phyloP scores from a whole-genome alignment of 1,140 invertebrate genomes.

The Drosophila oshimai region DNA sequence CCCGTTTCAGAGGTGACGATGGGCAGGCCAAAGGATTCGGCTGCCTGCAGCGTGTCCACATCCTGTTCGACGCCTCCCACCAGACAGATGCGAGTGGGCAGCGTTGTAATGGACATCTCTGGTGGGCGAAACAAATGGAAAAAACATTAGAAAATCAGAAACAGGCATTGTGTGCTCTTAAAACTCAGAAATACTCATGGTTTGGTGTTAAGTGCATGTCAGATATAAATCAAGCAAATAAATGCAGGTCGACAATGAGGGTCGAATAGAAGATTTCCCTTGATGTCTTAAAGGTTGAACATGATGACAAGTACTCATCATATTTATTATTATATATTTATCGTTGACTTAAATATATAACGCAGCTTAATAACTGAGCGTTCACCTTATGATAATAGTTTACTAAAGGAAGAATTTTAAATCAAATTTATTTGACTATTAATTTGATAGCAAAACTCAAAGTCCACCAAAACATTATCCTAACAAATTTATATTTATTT shows the following conservation, averaged over 20 bases:
- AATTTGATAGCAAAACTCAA: too few species aligned
- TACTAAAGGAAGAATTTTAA: too few species aligned
- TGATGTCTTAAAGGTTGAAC: neutral
- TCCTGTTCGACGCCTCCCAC: constrained; percentile 85
- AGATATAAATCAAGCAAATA: constrained; percentile 4
- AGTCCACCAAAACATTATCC: neutral
- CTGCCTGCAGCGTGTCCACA: constrained; percentile 84
- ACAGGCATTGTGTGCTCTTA: constrained; percentile 1
- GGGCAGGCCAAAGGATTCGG: constrained; percentile 86
- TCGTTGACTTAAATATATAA: too few species aligned
- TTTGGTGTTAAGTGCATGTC: constrained; percentile 12
- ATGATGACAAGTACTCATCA: too few species aligned
- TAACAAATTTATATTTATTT: neutral
- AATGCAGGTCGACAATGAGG: neutral
- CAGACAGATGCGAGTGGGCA: constrained; percentile 85
- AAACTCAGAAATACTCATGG: neutral
- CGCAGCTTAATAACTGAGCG: too few species aligned
- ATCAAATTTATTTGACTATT: too few species aligned
- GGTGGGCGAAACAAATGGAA: constrained; percentile 3
- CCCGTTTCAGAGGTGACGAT: constrained; percentile 86
- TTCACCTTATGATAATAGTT: too few species aligned
- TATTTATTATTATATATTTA: too few species aligned
- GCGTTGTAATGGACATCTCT: constrained; percentile 78
- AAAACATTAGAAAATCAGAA: neutral
- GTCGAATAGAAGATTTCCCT: neutral